Evolutionary conservation across 2,888 invertebrate genomes (phyloP).

Genomic region (Mechanitis mazaeus): DNA sequence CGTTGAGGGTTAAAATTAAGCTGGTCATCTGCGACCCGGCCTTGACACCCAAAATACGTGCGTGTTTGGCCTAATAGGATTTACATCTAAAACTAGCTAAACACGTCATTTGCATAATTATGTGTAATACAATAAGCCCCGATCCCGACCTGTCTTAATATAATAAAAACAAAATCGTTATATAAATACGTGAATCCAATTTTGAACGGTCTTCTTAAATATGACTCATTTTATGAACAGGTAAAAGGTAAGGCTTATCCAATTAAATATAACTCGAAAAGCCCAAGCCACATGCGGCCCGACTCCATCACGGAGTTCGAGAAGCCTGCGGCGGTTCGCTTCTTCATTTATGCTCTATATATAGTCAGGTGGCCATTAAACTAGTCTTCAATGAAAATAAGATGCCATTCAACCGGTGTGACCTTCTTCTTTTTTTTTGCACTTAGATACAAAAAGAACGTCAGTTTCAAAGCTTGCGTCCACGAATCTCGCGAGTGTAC

Average conservation of each 20-base stretch:
- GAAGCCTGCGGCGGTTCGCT: conserved; percentile 19
- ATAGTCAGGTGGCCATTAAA: conserved; percentile 29
- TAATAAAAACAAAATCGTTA: too few species aligned
- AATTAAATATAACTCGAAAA: too few species aligned
- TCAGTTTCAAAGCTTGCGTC: conserved; percentile 20
- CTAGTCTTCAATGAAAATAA: conserved; percentile 27
- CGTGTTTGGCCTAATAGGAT: conserved; percentile 31
- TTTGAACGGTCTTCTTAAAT: too few species aligned
- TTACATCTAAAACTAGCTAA: conserved; percentile 23
- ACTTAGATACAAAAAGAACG: conserved; percentile 26
- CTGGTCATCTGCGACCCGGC: conserved; percentile 29
- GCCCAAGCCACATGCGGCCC: conserved; percentile 11
- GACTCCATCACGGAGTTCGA: conserved; percentile 20
- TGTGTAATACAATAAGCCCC: conserved; percentile 23
- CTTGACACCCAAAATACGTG: conserved; percentile 33
- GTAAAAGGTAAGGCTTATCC: not conserved
- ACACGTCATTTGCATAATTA: conserved; percentile 29
- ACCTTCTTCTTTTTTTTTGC: conserved; percentile 27
- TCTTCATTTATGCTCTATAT: conserved; percentile 27
- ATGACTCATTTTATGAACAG: conserved; percentile 3
- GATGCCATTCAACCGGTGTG: conserved; percentile 29
- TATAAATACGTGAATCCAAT: too few species aligned
- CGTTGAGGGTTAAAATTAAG: conserved; percentile 10
- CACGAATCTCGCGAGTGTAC: not conserved
- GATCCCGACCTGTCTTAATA: conserved; percentile 7